Evolutionary conservation across 2,113 vertebrate species (phyloP).

Genomic region (Hippocampus comes): DNA sequence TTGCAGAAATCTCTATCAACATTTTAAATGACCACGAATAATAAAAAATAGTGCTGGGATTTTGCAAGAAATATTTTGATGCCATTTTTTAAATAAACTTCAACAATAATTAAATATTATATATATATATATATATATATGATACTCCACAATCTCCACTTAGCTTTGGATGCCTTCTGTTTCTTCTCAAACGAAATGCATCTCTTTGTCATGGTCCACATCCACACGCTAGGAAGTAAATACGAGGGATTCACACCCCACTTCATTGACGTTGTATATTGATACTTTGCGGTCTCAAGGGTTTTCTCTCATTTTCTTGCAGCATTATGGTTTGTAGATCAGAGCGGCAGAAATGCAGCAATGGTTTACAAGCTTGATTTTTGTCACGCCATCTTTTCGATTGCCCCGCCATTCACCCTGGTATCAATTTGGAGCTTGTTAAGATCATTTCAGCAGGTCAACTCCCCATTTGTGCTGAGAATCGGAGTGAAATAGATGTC

Average conservation of each 20-base stretch:
- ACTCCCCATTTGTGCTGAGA: neutral
- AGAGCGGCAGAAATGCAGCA: neutral
- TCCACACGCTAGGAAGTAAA: neutral
- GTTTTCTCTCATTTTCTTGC: neutral
- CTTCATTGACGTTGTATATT: neutral
- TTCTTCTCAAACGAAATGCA: neutral
- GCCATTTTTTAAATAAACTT: too few relatives aligned
- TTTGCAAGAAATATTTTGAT: too few relatives aligned
- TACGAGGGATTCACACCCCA: neutral
- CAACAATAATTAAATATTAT: too few relatives aligned
- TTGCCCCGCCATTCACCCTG: neutral
- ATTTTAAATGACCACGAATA: too few relatives aligned
- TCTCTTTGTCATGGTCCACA: too few relatives aligned
- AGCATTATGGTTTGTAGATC: neutral
- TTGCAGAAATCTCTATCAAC: too few relatives aligned
- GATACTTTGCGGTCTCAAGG: too few relatives aligned
- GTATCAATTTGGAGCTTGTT: neutral
- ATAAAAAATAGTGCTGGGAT: too few relatives aligned
- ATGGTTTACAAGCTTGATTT: neutral
- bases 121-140: too few relatives aligned
- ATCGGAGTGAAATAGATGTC: constrained; percentile 6
- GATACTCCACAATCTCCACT: too few relatives aligned
- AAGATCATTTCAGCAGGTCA: neutral
- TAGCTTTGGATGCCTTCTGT: too few relatives aligned
- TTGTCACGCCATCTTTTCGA: neutral